Evolutionary conservation across 1,140 invertebrate species (phyloP), one percentile per base, ranked within the genome.

Genomic region (Coptotermes formosanus): DNA sequence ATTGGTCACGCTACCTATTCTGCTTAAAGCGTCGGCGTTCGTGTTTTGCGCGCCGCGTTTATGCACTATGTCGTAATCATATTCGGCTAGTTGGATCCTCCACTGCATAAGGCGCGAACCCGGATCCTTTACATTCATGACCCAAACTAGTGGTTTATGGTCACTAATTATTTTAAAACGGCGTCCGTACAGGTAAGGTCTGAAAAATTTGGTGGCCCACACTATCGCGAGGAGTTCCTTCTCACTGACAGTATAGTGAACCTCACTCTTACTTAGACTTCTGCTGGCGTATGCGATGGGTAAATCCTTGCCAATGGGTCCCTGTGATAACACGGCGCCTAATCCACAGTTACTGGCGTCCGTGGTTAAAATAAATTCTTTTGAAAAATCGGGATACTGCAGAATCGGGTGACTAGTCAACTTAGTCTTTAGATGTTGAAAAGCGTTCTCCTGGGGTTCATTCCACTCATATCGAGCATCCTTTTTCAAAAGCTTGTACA

Each of bases 111-210:
- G 83, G 83, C 90, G 59, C 82, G 87, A 87, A 0, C 83, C 87
- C 38, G 87, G 87, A 69, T 90, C 88, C 84, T 89, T 91, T 0
- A 90, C 88, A 11, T 88, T 87, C n/a, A 87, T 85, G 4, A 92
- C 85, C 88, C 89, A 92, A 30, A 85, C 85, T 25, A 91, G 87
- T 4, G 89, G 88, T 82, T 88, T 88, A 82, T 92, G 90, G 85
- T 92, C 90, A 3, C 90, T 91, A 81, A 88, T 85, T 14, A 91
- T 88, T 2, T 52, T 89, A 84, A 92, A 91, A 30, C 89, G 86
- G 14, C 32, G 88, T 21, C 88, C 89, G 45, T 88, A 87, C 16
- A 92, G 85, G 87, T 89, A 92, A n/a, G 87, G 85, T 82, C 87
- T 59, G 82, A 90, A 90, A 32, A 89, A 87, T 82, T 89, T 87